Evolutionary conservation across 2,797 vertebrate species (phyloP), one percentile per base, ranked within the genome.

Genomic region (Botia almorhae): DNA sequence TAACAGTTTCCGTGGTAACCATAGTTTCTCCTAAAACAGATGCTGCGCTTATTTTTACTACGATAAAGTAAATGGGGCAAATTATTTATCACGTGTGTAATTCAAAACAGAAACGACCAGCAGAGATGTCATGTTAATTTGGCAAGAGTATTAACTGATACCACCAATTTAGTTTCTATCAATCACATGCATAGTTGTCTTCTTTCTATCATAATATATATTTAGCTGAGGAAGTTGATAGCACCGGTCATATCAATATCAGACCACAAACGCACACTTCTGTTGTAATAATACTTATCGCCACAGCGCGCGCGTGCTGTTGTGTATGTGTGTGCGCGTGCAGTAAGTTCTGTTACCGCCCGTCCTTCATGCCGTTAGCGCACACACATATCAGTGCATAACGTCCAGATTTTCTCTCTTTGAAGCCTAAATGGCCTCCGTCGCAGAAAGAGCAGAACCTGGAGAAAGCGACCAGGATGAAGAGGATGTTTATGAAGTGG

Each of bases 401-500:
- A 46, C 46, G 58, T 33, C 53, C 60, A 60, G 4, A 33, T 26
- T 71, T 65, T 17, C n/a, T 8, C 50, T 43, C 13, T 3, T 39
- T 60, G 74, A 80, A 43, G 71, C 70, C 17, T 21, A 65, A 21
- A 93, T 93, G 90, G 89, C 87, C 21, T 73, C 80, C 0, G 93
- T 90, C 19, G 36, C 48, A 0, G 89, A 89, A 8, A 91, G 88
- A 71, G 85, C 86, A 0, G 95, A 95, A 68, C 90, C 90, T 0
- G 90, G 87, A 63, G 94, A 94, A 29, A 96, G 96, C 29, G 96
- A 96, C 14, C 95, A 96, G 61, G 96, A 96, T 14, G 94, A 94
- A 43, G 94, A 94, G 36, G 96, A 96, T 55, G 95, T 96, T 11
- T 99, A 96, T 87, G 98, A 99, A 86, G 98, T 98, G 94, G 97